A percentile compares a stretch with the other conserved stretches of the same genome.
These are phyloP conservation scores for Daktulosphaira vitifoliae DNA, from an alignment of 1,140 invertebrate species.

Conservation along the genomic window DNA sequence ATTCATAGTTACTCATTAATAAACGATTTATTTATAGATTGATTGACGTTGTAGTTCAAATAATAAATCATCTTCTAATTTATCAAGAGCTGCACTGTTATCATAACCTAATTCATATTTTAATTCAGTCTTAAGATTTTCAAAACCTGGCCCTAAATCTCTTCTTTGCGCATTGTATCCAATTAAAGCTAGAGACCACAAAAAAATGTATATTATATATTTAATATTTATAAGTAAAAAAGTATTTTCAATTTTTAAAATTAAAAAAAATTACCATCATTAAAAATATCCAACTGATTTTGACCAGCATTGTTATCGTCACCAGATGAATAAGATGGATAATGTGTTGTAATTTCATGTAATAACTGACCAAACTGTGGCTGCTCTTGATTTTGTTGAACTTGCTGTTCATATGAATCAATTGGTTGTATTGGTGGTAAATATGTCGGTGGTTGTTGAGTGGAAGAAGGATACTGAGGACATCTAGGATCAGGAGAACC, in stretches of 20 bases:
- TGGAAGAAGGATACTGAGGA: constrained; percentile 36
- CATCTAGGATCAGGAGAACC: constrained; percentile 42
- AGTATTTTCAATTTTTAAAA: too few relatives aligned
- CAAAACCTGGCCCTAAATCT: constrained; percentile 5
- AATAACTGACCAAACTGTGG: background rate
- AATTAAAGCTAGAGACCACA: background rate
- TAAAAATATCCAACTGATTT: constrained; percentile 1
- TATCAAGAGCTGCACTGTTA: constrained; percentile 5
- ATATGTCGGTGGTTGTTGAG: constrained; percentile 32
- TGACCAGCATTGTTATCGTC: constrained; percentile 3
- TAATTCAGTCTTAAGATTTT: constrained; percentile 2
- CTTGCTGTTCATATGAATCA: too few relatives aligned
- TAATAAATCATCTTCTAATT: constrained; percentile 37
- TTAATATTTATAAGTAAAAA: too few relatives aligned
- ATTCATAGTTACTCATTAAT: too few relatives aligned
- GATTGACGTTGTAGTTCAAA: constrained; percentile 20
- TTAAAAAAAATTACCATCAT: background rate
- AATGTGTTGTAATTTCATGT: constrained; percentile 2
- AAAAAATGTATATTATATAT: too few relatives aligned
- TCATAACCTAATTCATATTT: constrained; percentile 22
- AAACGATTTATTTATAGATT: background rate
- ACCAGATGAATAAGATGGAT: background rate
- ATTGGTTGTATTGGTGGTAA: background rate
- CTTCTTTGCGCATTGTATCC: background rate
- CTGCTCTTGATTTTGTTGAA: background rate